Conservation (phyloP, 2,797 vertebrate genomes). For the Helarctos malayanus region DNA sequence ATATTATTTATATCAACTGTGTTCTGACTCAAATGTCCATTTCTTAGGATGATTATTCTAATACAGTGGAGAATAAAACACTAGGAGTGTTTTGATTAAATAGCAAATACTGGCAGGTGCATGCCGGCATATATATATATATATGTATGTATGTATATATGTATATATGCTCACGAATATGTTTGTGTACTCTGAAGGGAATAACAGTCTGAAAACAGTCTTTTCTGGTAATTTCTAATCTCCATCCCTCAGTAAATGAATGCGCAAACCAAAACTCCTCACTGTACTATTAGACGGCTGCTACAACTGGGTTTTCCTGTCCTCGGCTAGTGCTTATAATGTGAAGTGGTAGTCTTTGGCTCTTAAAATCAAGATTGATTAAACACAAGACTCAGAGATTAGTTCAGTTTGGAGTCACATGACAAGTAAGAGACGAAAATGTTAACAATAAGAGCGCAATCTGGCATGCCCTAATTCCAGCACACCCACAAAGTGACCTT, state of each 20-base stretch:
- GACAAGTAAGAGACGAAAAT: constrained; percentile 55
- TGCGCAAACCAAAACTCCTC: background rate
- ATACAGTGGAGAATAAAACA: background rate
- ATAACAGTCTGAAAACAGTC: background rate
- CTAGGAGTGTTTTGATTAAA: constrained; percentile 9
- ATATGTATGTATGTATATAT: background rate
- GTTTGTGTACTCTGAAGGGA: background rate
- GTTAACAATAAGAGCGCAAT: constrained; percentile 35
- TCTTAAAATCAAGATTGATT: constrained; percentile 29
- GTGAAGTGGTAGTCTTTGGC: background rate
- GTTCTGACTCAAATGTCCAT: background rate
- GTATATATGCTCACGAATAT: background rate
- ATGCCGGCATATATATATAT: background rate
- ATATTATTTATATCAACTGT: constrained; percentile 5
- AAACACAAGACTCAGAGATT: background rate
- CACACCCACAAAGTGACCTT: constrained; percentile 75
- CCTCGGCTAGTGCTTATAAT: background rate
- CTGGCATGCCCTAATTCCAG: constrained; percentile 67
- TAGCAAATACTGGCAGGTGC: background rate
- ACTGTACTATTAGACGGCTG: background rate
- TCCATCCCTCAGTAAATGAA: constrained; percentile 26
- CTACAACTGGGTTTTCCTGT: background rate
- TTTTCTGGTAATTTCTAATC: constrained; percentile 6
- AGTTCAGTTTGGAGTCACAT: constrained; percentile 39
- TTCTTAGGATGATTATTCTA: constrained; percentile 32